Evolutionary conservation across 2,113 vertebrate species (phyloP), one percentile per base, ranked within the genome.

Genomic region (Ariopsis seemanni): DNA sequence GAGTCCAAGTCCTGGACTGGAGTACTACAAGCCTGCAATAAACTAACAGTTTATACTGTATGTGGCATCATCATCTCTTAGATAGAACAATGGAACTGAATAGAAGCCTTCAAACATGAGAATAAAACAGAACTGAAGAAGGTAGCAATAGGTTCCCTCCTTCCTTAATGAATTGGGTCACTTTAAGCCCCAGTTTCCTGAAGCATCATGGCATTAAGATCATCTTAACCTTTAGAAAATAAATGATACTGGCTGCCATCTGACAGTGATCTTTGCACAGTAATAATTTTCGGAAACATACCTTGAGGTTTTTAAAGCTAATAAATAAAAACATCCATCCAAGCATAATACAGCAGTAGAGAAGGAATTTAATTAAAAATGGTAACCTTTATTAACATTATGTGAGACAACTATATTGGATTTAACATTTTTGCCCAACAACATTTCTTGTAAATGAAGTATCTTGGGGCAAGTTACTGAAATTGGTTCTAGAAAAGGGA

Each of bases 151-250:
- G 17, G 20, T 34, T 60, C 60, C 27, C 10, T 60, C 57, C 4
- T 81, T 82, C n/a, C 3, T 27, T 27, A 80, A 34, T 57, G n/a
- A 80, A 58, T 58, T 82, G 58, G 79, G 79, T 82, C 79, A 82
- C 58, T 82, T 62, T n/a, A 34, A 62, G 27, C 57, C 79, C 57
- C 58, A 62, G 57, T 82, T 82, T 82, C 34, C 20, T 22, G 6
- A 42, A 12, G 34, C 57, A 60, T 42, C 79, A 82, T 82, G 57
- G 7, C 57, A 82, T 42, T 60, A 82, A 42, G 30, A 42, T 60
- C 57, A 82, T 48, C 30, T 48, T 82, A 82, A 82, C 79, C 79
- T 82, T 82, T 62, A 82, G 30, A 30, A 62, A 82, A 82, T 82
- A 62, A 82, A 82, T 62, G 1, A 62, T 42, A 82, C 27, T 62